Evolutionary conservation across 1,140 invertebrate genomes (phyloP).

Genomic region (Papilio helenus): DNA sequence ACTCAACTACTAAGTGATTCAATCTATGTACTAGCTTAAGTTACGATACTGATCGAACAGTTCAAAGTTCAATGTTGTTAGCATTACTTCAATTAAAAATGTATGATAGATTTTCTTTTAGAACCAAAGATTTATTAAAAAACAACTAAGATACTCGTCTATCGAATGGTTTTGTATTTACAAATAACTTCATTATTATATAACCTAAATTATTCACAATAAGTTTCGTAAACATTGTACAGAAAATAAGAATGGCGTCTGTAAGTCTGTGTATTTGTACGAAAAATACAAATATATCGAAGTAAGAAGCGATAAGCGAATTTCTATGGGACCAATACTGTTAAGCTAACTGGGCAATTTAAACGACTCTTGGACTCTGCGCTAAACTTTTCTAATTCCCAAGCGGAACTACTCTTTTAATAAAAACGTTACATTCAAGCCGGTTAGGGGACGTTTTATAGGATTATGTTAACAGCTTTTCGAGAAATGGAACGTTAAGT

Average conservation of each 20-base stretch:
- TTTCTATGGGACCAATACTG: slow-evolving; percentile 3
- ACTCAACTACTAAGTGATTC: background rate
- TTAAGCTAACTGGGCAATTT: slow-evolving; percentile 18
- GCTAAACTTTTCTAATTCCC: slow-evolving; percentile 16
- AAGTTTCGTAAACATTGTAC: slow-evolving; percentile 10
- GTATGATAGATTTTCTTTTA: background rate
- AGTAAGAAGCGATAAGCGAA: slow-evolving; percentile 1
- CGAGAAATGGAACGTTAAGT: background rate
- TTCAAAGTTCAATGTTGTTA: background rate
- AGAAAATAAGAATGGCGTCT: background rate
- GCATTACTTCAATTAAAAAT: background rate
- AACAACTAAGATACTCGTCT: too few species aligned
- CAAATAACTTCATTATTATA: background rate
- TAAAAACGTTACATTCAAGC: background rate
- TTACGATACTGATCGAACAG: background rate
- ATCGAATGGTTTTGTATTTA: background rate
- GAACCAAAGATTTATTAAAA: background rate
- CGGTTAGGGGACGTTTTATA: background rate
- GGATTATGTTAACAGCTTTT: slow-evolving; percentile 7
- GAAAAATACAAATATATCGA: slow-evolving; percentile 8
- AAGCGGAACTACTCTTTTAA: slow-evolving; percentile 2
- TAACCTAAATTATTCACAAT: background rate
- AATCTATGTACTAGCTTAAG: background rate
- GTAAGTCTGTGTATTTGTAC: background rate
- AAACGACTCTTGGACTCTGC: background rate